phyloP scores from a whole-genome alignment of 1,140 invertebrate species.

The Meloidogyne floridensis region DNA sequence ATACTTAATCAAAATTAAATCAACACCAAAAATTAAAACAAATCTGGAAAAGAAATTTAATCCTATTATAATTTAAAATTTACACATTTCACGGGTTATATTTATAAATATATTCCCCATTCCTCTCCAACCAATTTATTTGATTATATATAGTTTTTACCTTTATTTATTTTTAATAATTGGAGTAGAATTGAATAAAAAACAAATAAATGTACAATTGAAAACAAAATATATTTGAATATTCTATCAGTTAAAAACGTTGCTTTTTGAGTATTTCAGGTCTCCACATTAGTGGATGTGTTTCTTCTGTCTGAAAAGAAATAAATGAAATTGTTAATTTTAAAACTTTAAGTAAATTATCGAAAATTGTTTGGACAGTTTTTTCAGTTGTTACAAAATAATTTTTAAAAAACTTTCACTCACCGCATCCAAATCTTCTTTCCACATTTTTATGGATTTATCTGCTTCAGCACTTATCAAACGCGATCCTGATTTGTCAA shows the following conservation, averaged over 20 bases:
- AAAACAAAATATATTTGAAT: neutral
- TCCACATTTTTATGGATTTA: conserved; percentile 99
- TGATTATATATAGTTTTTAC: neutral
- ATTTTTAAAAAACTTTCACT: conserved; percentile 48
- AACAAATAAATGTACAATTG: conserved; percentile 11
- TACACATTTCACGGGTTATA: neutral
- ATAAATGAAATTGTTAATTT: conserved; percentile 5
- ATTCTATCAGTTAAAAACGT: conserved; percentile 33
- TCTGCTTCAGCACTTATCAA: conserved; percentile 96
- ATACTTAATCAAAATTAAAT: neutral
- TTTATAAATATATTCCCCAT: neutral
- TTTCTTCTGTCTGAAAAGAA: conserved; percentile 81
- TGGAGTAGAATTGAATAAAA: neutral
- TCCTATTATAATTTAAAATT: neutral
- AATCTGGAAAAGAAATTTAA: neutral
- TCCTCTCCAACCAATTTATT: neutral
- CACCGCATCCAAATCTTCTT: conserved; percentile 90
- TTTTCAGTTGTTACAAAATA: too few relatives aligned
- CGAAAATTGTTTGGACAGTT: too few relatives aligned
- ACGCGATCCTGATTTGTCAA: conserved; percentile 87
- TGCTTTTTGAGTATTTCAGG: conserved; percentile 85
- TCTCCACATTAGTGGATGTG: conserved; percentile 93
- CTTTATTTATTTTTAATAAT: neutral
- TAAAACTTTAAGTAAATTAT: conserved; percentile 18
- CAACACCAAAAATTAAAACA: neutral